phyloP scores from a whole-genome alignment of 1,140 invertebrate genomes.

The Mesaphorura yosii region DNA sequence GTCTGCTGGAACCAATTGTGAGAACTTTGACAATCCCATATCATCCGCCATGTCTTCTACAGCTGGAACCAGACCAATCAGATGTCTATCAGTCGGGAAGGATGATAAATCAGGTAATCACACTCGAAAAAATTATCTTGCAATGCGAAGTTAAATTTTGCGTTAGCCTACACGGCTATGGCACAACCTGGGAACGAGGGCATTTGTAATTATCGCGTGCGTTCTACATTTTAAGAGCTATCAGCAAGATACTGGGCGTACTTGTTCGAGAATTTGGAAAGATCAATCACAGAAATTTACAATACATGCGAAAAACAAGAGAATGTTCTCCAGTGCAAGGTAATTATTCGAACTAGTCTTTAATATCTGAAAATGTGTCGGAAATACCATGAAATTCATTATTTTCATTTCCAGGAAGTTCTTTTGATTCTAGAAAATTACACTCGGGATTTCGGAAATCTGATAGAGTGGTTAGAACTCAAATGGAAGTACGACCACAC shows the following conservation, averaged over 20 bases:
- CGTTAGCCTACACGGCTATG: too few species aligned
- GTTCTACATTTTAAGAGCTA: slow-evolving; percentile 48
- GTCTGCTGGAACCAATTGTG: too few species aligned
- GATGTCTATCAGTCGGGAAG: too few species aligned
- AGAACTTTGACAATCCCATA: too few species aligned
- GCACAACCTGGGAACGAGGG: too few species aligned
- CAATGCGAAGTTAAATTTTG: too few species aligned
- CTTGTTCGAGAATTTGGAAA: slow-evolving; percentile 82
- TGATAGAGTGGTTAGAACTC: slow-evolving; percentile 81
- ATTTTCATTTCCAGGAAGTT: slow-evolving; percentile 62
- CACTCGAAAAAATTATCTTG: too few species aligned
- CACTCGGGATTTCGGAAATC: slow-evolving; percentile 78
- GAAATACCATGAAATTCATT: slow-evolving; percentile 11
- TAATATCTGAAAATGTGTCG: neutral
- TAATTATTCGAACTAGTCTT: slow-evolving; percentile 30
- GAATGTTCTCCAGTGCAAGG: slow-evolving; percentile 51
- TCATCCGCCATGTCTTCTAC: too few species aligned
- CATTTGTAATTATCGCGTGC: too few species aligned
- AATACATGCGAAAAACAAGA: slow-evolving; percentile 52
- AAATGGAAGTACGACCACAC: slow-evolving; percentile 90
- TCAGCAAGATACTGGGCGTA: slow-evolving; percentile 87
- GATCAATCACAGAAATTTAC: slow-evolving; percentile 66
- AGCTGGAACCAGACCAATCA: too few species aligned
- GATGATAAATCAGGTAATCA: too few species aligned
- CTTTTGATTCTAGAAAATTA: slow-evolving; percentile 88